phyloP scores from a whole-genome alignment of 2,113 vertebrate genomes.

The Onychorhynchus coronatus region DNA sequence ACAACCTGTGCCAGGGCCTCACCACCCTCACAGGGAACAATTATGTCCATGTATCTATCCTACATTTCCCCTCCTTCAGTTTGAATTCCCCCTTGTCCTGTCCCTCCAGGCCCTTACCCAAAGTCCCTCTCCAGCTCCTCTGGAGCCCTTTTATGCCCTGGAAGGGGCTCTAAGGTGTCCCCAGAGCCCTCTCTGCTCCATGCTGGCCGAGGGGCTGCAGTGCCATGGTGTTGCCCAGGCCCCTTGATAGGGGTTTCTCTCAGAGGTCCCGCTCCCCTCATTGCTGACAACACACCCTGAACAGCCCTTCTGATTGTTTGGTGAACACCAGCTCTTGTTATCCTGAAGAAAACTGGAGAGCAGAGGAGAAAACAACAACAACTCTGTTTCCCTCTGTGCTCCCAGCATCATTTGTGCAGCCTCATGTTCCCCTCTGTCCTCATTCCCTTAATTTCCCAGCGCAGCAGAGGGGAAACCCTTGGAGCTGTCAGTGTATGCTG shows the following conservation, averaged over 20 bases:
- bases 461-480: accelerated
- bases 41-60: neutral
- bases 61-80: neutral
- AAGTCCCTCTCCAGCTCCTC: neutral
- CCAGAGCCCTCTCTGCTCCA: neutral
- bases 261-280: neutral
- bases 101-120: neutral
- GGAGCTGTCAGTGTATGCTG: neutral
- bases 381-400: no score
- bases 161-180: neutral
- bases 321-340: neutral
- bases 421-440: accelerated
- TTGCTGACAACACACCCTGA: neutral
- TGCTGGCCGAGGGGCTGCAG: neutral
- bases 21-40: neutral
- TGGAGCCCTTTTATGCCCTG: neutral
- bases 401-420: accelerated
- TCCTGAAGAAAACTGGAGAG: neutral
- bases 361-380: accelerated
- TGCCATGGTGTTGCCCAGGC: neutral
- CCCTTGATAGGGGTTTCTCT: neutral
- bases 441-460: accelerated
- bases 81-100: neutral
- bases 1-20: neutral
- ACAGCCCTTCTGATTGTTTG: neutral